Conservation (phyloP, 2,888 invertebrate species). For the Dusona sp. region DNA sequence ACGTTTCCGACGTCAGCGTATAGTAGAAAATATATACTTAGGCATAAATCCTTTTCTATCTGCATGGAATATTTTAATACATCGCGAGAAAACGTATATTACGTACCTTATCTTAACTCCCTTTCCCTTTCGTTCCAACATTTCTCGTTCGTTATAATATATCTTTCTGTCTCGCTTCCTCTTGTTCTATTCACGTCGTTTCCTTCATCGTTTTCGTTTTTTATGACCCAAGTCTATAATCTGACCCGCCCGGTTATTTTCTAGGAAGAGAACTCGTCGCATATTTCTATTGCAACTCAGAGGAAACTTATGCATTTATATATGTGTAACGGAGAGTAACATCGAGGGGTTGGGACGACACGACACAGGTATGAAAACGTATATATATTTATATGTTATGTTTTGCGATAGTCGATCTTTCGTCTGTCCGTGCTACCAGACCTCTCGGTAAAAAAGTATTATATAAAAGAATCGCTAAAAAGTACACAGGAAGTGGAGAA, state of each 20-base stretch:
- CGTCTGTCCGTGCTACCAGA: constrained; percentile 45
- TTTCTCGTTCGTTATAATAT: constrained; percentile 36
- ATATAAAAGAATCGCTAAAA: constrained; percentile 31
- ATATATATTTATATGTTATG: constrained; percentile 18
- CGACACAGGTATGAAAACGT: constrained; percentile 18
- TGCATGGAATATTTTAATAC: constrained; percentile 65
- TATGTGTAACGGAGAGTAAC: constrained; percentile 34
- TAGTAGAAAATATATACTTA: not conserved
- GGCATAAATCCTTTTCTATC: constrained; percentile 4
- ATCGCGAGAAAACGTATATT: constrained; percentile 65
- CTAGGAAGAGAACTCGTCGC: constrained; percentile 46
- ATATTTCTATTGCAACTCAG: constrained; percentile 39
- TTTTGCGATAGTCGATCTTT: constrained; percentile 51
- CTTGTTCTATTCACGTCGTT: constrained; percentile 55
- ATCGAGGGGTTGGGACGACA: constrained; percentile 23
- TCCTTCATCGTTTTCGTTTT: constrained; percentile 57
- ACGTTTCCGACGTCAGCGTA: not conserved
- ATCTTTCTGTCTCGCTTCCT: constrained; percentile 42
- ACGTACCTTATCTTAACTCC: constrained; percentile 61
- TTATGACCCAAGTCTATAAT: constrained; percentile 62
- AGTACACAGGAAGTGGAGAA: constrained; percentile 29
- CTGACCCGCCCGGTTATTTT: constrained; percentile 64
- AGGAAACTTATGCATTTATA: constrained; percentile 5
- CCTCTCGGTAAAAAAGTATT: constrained; percentile 7
- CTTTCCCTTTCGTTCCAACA: not conserved